Percentiles rank a stretch among this genome's conserved stretches.
phyloP scores from a whole-genome alignment of 1,140 invertebrate genomes.

The Battus philenor region DNA sequence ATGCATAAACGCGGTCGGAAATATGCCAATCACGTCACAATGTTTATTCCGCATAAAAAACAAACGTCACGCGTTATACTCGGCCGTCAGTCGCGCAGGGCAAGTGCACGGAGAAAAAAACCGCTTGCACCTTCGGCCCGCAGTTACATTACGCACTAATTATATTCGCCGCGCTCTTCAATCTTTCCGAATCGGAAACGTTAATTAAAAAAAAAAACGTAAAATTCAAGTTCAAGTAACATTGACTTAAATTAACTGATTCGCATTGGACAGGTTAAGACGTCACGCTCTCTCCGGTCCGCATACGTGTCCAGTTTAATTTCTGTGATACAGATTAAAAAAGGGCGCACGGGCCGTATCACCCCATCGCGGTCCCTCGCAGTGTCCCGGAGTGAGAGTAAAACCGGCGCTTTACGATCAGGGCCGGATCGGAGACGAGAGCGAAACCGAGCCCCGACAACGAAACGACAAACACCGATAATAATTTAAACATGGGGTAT shows the following conservation, averaged over 20 bases:
- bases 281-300: neutral
- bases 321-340: conserved; percentile 1
- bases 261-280: conserved; percentile 1
- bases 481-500: conserved; percentile 1
- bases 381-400: neutral
- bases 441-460: neutral
- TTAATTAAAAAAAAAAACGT: conserved; percentile 5
- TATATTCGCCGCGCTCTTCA: conserved; percentile 7
- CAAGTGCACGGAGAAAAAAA: too few species aligned
- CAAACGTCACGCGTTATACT: too few species aligned
- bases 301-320: conserved; percentile 1
- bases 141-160: conserved; percentile 11
- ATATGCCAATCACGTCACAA: too few species aligned
- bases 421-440: neutral
- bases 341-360: neutral
- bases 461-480: neutral
- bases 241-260: conserved; percentile 1
- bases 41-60: too few species aligned
- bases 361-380: too few species aligned
- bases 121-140: too few species aligned
- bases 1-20: too few species aligned
- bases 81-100: too few species aligned
- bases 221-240: conserved; percentile 2
- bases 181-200: conserved; percentile 2
- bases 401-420: neutral